A percentile compares a stretch with the other conserved stretches of the same genome.
Conservation (phyloP, 2,888 invertebrate species). For the Leptinotarsa peninsularis region DNA sequence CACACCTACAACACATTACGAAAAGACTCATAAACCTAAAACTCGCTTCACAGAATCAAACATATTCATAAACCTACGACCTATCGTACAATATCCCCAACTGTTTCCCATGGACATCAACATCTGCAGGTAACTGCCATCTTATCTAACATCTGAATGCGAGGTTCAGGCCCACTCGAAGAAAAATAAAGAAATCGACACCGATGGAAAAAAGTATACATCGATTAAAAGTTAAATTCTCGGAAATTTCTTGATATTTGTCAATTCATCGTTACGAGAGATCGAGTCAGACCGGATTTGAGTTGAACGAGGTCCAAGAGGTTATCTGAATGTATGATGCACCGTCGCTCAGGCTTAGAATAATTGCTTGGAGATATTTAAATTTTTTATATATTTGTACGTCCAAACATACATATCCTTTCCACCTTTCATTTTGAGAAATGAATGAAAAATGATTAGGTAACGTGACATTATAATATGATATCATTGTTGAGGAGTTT, state of each 20-base stretch:
- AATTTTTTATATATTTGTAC: constrained; percentile 36
- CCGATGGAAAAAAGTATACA: constrained; percentile 21
- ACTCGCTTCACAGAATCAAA: too few species aligned
- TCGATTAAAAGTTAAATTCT: constrained; percentile 39
- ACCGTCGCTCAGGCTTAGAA: constrained; percentile 28
- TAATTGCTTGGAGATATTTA: constrained; percentile 36
- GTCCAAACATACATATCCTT: constrained; percentile 6
- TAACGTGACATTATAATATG: too few species aligned
- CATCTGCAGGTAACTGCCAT: constrained; percentile 14
- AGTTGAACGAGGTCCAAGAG: neutral
- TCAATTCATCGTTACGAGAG: constrained; percentile 37
- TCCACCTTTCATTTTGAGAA: neutral
- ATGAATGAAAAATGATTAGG: neutral
- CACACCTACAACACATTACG: neutral
- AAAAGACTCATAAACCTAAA: neutral
- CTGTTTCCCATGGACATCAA: constrained; percentile 2
- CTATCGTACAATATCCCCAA: neutral
- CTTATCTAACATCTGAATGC: constrained; percentile 16
- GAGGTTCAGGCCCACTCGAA: neutral
- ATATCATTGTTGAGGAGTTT: too few species aligned
- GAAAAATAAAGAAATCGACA: constrained; percentile 23
- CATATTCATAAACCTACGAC: neutral
- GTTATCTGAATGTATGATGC: constrained; percentile 7
- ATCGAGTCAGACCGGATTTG: constrained; percentile 10
- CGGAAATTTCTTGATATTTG: constrained; percentile 40